Base-by-base conservation (phyloP, 2,113 vertebrate genomes). In the Pavo muticus region DNA sequence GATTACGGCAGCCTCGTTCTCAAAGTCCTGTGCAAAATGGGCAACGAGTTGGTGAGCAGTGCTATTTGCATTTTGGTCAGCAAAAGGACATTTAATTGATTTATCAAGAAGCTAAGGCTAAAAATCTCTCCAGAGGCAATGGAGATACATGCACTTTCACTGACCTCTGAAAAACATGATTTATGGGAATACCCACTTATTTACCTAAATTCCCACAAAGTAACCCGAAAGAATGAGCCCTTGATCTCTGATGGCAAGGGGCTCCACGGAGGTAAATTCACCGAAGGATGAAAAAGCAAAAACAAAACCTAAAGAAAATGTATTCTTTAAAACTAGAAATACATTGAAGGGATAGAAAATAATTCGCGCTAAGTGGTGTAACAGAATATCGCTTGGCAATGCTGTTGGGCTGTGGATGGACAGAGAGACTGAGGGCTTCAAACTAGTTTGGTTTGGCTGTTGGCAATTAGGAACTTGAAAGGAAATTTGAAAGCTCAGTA, bases 391-490 rank as follows among this genome's bases (percentile, higher is more conserved):
- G 1, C 76, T 90, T 94, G 95, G 85, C 88, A 91, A 45, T 40
- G 72, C 69, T 71, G 29, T 86, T 18, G 48, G 39, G 56, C 82
- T 86, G 60, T 23, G 65, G 79, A 95, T 75, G 91, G 94, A 90
- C 82, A 90, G 60, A 76, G 59, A 74, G 27, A 67, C 42, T 80
- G 10, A 75, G 37, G 37, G 79, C 83, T 95, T 94, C 85, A 32
- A 91, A 48, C 65, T 63, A 69, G 73, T 94, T 93, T 95, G 61
- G 69, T 94, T 88, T 95, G 90, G 95, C 85, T 88, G 65, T 95
- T 84, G 79, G 71, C 44, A 93, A 93, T 94, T 83, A 94, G 71
- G 72, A 83, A 59, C 71, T 79, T 70, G 81, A 97, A 94, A 94
- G 76, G 65, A 83, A 87, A 88, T 78, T 40, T 65, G 61, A 82